Base-by-base conservation (phyloP, 2,888 invertebrate species). In the Caenorhabditis wallacei region DNA sequence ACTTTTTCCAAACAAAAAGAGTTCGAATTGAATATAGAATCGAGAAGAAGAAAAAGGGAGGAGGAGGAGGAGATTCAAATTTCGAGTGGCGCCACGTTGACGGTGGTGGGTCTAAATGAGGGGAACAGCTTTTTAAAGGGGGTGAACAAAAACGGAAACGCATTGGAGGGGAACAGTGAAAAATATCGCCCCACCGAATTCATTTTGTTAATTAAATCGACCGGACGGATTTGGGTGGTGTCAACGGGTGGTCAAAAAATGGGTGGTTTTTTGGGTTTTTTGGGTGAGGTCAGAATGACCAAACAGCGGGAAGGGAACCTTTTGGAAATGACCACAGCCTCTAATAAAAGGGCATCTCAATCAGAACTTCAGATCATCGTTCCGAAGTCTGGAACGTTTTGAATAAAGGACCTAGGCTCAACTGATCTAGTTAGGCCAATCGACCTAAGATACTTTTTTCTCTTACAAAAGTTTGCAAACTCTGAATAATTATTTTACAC, bases 151-250 rank as follows among this genome's bases (percentile, higher is more conserved):
- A 61, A 69, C 66, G 66, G 61, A 76, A 76, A 76, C 66, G 68
- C 64, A 35, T 64, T 57, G 59, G 51, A 37, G 76, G 37, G 68
- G 76, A 76, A 66, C 59, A 48, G 24, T 59, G 37, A 46, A 53
- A 46, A 57, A 72, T 54, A 30, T 24, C 48, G 57, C 30, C 30
- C 48, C 37, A n/a, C 16, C 22, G 43, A 66, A 76, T 76, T 76
- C 76, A 76, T 61, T 76, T 76, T 76, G 76, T 76, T 76, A 76
- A 76, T 76, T 76, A 76, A 76, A 76, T 68, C 59, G 66, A 75
- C 75, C 71, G 71, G 18, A 24, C 13, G 37, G 57, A 35, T 30
- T 35, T 40, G 11, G 40, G 40, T 57, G 40, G 46, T 30, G 26
- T 16, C 22, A n/a, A 48, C 61, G 1, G 18, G 51, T 37, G 59